phyloP scores from a whole-genome alignment of 2,797 vertebrate genomes.

The Ptychadena robeensis region DNA sequence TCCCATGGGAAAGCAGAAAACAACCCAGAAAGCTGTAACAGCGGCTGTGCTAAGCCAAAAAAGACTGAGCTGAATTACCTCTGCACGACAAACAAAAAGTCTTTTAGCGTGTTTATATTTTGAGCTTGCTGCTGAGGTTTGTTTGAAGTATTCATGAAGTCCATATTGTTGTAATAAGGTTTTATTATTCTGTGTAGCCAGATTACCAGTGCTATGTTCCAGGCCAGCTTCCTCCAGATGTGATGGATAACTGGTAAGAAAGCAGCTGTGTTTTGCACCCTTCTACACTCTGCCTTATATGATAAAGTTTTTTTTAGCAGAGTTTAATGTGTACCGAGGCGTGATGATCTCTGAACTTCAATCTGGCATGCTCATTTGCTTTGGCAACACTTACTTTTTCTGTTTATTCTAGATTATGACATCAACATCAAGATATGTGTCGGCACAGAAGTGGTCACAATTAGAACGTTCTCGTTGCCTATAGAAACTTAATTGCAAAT shows the following conservation, averaged over 20 bases:
- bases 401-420: neutral
- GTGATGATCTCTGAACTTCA: slow-evolving; percentile 4
- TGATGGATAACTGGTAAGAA: slow-evolving; percentile 73
- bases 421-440: neutral
- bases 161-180: slow-evolving; percentile 72
- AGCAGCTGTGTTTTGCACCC: slow-evolving; percentile 69
- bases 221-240: slow-evolving; percentile 77
- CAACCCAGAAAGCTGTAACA: slow-evolving; percentile 40
- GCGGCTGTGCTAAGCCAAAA: slow-evolving; percentile 60
- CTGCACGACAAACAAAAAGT: slow-evolving; percentile 64
- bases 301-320: slow-evolving; percentile 61
- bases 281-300: slow-evolving; percentile 66
- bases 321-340: slow-evolving; percentile 21
- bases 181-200: slow-evolving; percentile 76
- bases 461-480: neutral
- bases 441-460: neutral
- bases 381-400: neutral
- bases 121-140: slow-evolving; percentile 64
- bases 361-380: neutral
- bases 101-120: slow-evolving; percentile 64
- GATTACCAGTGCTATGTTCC: slow-evolving; percentile 73
- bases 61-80: slow-evolving; percentile 51
- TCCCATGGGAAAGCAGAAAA: slow-evolving; percentile 50
- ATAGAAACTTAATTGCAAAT: neutral
- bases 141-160: slow-evolving; percentile 73